These are phyloP conservation scores for Taenaris catops DNA, from an alignment of 2,888 invertebrate genomes.

Conservation along the genomic window DNA sequence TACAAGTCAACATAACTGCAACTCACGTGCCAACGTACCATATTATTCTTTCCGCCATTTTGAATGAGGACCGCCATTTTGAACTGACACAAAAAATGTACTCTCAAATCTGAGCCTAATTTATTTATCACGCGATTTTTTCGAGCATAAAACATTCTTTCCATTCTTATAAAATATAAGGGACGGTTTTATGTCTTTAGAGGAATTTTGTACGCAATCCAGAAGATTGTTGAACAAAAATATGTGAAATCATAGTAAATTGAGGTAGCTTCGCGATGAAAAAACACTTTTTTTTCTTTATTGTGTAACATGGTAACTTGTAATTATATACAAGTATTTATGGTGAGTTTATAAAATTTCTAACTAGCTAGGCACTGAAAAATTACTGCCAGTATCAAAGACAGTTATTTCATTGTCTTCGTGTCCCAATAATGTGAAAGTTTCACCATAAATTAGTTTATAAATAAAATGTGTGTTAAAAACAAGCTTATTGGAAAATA, in stretches of 20 bases:
- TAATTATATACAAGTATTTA: no score
- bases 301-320: no score
- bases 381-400: no score
- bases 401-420: no score
- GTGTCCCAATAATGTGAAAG: no score
- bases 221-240: constrained; percentile 15
- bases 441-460: no score
- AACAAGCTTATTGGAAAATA: no score
- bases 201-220: constrained; percentile 19
- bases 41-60: constrained; percentile 30
- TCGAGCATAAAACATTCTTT: constrained; percentile 25
- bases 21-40: constrained; percentile 32
- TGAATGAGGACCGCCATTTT: constrained; percentile 30
- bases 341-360: no score
- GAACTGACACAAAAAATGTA: constrained; percentile 34
- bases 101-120: constrained; percentile 36
- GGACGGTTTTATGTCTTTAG: constrained; percentile 22
- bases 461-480: no score
- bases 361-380: no score
- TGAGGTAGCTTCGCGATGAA: constrained; percentile 3
- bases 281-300: neutral
- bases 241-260: constrained; percentile 11
- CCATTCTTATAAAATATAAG: constrained; percentile 21
- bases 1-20: constrained; percentile 29
- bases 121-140: constrained; percentile 34